phyloP scores from a whole-genome alignment of 2,113 vertebrate genomes.

The Cynopterus brachyotis region DNA sequence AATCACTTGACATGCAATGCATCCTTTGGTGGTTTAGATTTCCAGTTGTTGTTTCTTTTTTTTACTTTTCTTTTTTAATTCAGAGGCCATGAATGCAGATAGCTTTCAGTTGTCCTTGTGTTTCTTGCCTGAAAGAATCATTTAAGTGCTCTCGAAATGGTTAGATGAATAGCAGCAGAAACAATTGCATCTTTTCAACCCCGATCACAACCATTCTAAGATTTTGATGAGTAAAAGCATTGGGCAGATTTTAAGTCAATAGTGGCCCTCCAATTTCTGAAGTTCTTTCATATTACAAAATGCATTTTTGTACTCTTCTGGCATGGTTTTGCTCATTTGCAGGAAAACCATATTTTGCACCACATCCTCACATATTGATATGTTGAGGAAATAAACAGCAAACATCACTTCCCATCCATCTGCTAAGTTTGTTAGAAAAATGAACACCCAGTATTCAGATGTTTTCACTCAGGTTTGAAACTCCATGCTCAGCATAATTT shows the following conservation, averaged over 20 bases:
- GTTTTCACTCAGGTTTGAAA: slow-evolving; percentile 78
- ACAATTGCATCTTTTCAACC: slow-evolving; percentile 53
- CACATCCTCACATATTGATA: slow-evolving; percentile 87
- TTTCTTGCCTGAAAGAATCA: slow-evolving; percentile 47
- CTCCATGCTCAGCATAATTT: slow-evolving; percentile 55
- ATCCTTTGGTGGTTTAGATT: slow-evolving; percentile 6
- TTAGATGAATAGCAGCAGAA: slow-evolving; percentile 58
- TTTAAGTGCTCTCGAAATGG: slow-evolving; percentile 59
- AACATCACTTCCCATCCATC: slow-evolving; percentile 88
- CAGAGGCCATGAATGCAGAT: slow-evolving; percentile 46
- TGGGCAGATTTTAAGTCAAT: slow-evolving; percentile 69
- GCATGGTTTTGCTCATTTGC: slow-evolving; percentile 83
- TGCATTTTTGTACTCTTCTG: slow-evolving; percentile 75
- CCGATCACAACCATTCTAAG: background rate
- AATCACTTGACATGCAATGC: background rate
- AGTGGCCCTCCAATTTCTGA: slow-evolving; percentile 70
- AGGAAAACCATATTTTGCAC: slow-evolving; percentile 84
- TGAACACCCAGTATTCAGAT: slow-evolving; percentile 80
- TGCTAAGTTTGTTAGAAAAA: slow-evolving; percentile 84
- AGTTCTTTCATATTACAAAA: slow-evolving; percentile 72
- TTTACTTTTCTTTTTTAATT: background rate
- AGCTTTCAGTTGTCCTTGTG: slow-evolving; percentile 59
- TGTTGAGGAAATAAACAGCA: slow-evolving; percentile 86
- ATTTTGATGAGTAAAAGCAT: slow-evolving; percentile 59
- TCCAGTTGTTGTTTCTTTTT: background rate